A percentile compares a stretch with the other conserved stretches of the same genome.
Evolutionary conservation across 2,888 invertebrate species (phyloP).

Genomic region (Melinopterus prodromus): DNA sequence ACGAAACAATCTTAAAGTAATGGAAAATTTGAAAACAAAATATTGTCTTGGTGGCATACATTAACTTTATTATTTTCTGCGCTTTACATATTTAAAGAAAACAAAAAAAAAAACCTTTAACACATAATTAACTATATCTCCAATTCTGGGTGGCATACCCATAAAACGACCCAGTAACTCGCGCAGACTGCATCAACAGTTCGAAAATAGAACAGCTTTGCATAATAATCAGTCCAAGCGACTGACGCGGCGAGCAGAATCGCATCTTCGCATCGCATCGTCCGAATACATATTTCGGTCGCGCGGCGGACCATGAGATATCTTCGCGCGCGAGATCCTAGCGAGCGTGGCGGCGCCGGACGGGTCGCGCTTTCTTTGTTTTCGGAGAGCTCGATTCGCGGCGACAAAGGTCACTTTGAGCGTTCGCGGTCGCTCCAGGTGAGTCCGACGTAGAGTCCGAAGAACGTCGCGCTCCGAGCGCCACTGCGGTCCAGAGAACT

Average conservation of each 20-base stretch:
- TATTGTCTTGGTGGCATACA: too few relatives aligned
- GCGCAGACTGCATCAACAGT: background rate
- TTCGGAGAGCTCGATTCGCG: background rate
- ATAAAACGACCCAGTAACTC: background rate
- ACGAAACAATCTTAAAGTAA: too few relatives aligned
- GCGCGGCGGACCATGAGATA: slow-evolving; percentile 13
- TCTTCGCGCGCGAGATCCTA: slow-evolving; percentile 16
- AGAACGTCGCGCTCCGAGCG: background rate
- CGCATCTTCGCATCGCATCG: background rate
- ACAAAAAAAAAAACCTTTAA: too few relatives aligned
- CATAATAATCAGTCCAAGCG: background rate
- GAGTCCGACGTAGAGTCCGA: slow-evolving; percentile 15
- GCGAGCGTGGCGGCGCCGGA: slow-evolving; percentile 12
- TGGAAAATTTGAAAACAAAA: too few relatives aligned
- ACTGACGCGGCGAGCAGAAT: background rate
- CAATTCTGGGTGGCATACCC: background rate
- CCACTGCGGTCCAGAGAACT: too few relatives aligned
- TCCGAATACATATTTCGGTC: background rate
- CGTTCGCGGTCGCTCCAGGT: slow-evolving; percentile 20
- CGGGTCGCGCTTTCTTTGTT: slow-evolving; percentile 9
- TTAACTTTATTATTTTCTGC: too few relatives aligned
- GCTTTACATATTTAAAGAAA: too few relatives aligned
- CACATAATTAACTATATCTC: too few relatives aligned
- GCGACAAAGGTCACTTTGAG: slow-evolving; percentile 15
- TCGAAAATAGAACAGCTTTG: background rate